Conservation (phyloP, 2,888 invertebrate species). For the Lasioglossum villosulum region DNA sequence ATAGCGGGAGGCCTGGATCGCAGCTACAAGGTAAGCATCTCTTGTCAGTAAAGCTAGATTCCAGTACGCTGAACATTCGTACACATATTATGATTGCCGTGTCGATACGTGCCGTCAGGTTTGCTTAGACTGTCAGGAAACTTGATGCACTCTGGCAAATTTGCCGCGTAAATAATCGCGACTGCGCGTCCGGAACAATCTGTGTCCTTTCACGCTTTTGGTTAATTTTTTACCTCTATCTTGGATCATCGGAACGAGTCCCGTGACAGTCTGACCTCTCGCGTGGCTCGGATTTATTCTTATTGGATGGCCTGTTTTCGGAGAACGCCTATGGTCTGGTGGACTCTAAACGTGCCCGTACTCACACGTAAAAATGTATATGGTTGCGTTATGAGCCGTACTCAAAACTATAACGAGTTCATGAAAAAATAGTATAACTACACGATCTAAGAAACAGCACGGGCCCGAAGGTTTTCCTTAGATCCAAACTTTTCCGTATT, state of each 20-base stretch:
- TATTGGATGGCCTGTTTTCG: not conserved
- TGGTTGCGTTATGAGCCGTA: not conserved
- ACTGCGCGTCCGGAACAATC: not conserved
- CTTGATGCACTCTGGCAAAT: slow-evolving; percentile 72
- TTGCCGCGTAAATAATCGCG: slow-evolving; percentile 60
- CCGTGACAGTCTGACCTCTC: slow-evolving; percentile 5
- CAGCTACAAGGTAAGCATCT: slow-evolving; percentile 69
- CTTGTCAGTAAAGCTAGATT: slow-evolving; percentile 79
- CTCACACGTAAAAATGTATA: not conserved
- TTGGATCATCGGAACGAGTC: not conserved
- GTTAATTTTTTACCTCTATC: not conserved
- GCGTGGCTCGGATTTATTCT: not conserved
- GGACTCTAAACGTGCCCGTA: not conserved
- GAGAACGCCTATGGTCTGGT: not conserved
- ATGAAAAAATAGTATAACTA: too few species aligned
- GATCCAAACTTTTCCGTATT: not conserved
- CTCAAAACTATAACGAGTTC: not conserved
- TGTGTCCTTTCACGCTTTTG: not conserved
- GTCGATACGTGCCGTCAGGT: slow-evolving; percentile 76
- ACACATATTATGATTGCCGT: slow-evolving; percentile 79
- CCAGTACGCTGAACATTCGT: slow-evolving; percentile 78
- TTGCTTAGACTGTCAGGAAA: slow-evolving; percentile 70
- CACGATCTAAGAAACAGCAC: too few species aligned
- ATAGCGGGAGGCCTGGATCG: slow-evolving; percentile 65
- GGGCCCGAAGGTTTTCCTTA: too few species aligned